Base-by-base conservation (phyloP, 2,888 invertebrate species). In the Mimumesa dahlbomi region DNA sequence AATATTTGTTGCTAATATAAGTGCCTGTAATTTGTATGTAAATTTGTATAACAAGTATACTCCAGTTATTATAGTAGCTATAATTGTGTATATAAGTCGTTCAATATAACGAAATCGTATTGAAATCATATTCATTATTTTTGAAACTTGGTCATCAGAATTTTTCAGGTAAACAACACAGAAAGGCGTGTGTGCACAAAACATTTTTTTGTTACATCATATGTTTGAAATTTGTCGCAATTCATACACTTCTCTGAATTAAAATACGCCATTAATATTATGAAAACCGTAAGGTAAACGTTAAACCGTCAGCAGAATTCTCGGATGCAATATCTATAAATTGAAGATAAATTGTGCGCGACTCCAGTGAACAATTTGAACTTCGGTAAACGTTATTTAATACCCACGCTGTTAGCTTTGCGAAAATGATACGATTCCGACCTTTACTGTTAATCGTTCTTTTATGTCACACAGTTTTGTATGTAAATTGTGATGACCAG, bases 241-340 rank as follows among this genome's bases (percentile, higher is more conserved):
- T 18, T 18, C 13, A 1, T 34, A n/a, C 45, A 48, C 18, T 16
- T 14, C 5, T 14, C 40, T 16, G 14, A 40, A 16, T 7, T 6
- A 6, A 11, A 40, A 38, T 4, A 4, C 14, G 14, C 21, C 1
- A 0, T 6, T 2, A n/a, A 9, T 13, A 21, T 2, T 5, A 16
- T n/a, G n/a, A n/a, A n/a, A n/a, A 42, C 7, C 2, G 13, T 13
- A 45, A 2, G 21, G 11, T 11, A 1, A 2, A 61, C 49, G n/a
- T 61, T 36, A 16, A 67, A 52, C 3, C n/a, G 56, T 77, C 77
- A 72, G 74, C 69, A 56, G 40, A 57, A 67, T 75, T 42, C 40
- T 16, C n/a, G 25, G 4, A 38, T 19, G 4, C n/a, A 43, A 42
- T 48, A 21, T 46, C 68, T 56, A 76, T 79, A 79, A 76, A 73